These are phyloP conservation scores for Mamestra brassicae DNA, from an alignment of 2,888 invertebrate genomes.

Conservation along the genomic window DNA sequence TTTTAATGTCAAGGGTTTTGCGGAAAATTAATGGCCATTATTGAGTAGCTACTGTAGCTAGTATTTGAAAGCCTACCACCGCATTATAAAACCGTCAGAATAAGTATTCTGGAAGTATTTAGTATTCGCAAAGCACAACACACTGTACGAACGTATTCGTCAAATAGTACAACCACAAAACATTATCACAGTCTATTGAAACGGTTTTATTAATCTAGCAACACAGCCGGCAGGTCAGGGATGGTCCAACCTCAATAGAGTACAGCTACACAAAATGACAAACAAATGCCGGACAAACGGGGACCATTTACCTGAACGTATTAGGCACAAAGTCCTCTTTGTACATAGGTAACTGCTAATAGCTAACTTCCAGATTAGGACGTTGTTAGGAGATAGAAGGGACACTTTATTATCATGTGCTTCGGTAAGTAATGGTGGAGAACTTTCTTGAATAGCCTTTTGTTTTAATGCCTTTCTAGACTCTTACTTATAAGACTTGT, in stretches of 20 bases:
- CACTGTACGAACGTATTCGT: not conserved
- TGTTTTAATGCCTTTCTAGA: slow-evolving; percentile 14
- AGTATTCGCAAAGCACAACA: not conserved
- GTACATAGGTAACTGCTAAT: not conserved
- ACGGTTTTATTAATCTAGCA: slow-evolving; percentile 27
- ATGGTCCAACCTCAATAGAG: slow-evolving; percentile 34
- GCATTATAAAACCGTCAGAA: not conserved
- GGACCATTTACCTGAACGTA: slow-evolving; percentile 27
- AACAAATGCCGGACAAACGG: slow-evolving; percentile 25
- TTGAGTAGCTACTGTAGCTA: slow-evolving; percentile 4
- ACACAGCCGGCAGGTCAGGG: slow-evolving; percentile 30
- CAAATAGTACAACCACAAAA: slow-evolving; percentile 12
- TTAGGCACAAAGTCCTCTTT: slow-evolving; percentile 19
- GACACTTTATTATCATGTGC: slow-evolving; percentile 6
- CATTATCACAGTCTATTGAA: slow-evolving; percentile 20
- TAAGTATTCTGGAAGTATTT: not conserved
- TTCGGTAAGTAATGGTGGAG: not conserved
- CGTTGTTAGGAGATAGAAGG: not conserved
- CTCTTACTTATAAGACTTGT: not conserved
- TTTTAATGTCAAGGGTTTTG: slow-evolving; percentile 41
- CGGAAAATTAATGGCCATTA: slow-evolving; percentile 3
- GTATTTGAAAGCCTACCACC: not conserved
- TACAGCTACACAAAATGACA: slow-evolving; percentile 4
- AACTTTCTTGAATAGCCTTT: not conserved
- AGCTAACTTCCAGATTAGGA: slow-evolving; percentile 11